Conservation (phyloP, 1,140 invertebrate genomes). For the Zaprionus camerounensis region DNA sequence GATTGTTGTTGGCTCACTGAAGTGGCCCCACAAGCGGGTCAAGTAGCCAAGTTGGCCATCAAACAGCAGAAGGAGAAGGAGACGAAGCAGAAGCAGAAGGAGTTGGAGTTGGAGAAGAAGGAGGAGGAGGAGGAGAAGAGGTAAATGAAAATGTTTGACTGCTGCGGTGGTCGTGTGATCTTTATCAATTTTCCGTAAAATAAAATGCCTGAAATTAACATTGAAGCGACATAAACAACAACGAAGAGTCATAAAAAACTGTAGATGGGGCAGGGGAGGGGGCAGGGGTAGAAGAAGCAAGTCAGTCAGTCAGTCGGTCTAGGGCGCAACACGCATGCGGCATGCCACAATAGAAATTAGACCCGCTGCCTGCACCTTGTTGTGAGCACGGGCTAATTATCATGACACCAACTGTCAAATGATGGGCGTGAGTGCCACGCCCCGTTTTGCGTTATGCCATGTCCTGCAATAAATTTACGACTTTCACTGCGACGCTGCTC, state of each 20-base stretch:
- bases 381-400: slow-evolving; percentile 65
- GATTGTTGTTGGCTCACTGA: slow-evolving; percentile 26
- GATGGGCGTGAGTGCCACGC: slow-evolving; percentile 53
- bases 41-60: slow-evolving; percentile 57
- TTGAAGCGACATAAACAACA: slow-evolving; percentile 79
- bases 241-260: slow-evolving; percentile 61
- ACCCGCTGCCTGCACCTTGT: slow-evolving; percentile 29
- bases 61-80: background rate
- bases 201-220: slow-evolving; percentile 71
- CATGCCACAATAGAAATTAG: slow-evolving; percentile 58
- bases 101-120: slow-evolving; percentile 37
- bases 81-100: background rate
- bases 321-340: slow-evolving; percentile 54
- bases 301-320: slow-evolving; percentile 34
- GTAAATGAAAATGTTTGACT: slow-evolving; percentile 70
- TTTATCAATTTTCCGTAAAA: slow-evolving; percentile 77
- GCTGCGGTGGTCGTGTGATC: slow-evolving; percentile 39
- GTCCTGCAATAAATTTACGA: slow-evolving; percentile 36
- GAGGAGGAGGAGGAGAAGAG: slow-evolving; percentile 32
- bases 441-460: slow-evolving; percentile 13
- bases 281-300: background rate
- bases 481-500: slow-evolving; percentile 21
- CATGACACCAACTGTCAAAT: slow-evolving; percentile 79
- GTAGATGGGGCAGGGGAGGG: background rate
- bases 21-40: slow-evolving; percentile 58